Conservation (phyloP, 2,113 vertebrate genomes). For the Trochalopteron elliotii region DNA sequence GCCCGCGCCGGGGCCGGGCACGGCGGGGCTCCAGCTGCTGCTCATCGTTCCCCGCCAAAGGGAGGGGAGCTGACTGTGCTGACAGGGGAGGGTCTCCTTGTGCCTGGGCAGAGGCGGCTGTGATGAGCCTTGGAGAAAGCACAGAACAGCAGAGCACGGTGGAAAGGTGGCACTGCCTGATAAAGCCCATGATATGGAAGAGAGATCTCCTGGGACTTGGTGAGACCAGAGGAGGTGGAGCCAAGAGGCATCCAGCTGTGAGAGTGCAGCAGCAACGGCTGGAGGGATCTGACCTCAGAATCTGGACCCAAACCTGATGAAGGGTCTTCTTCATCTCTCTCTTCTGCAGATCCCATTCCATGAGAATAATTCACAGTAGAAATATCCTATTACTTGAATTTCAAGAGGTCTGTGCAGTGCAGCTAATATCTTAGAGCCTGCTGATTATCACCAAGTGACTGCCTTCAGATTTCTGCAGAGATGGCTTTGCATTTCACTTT, state of each 20-base stretch:
- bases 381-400: neutral
- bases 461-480: neutral
- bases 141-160: rapidly evolving
- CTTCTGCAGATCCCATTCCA: neutral
- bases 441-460: neutral
- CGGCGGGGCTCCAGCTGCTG: rapidly evolving
- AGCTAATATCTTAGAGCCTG: neutral
- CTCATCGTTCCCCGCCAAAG: rapidly evolving
- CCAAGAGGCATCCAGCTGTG: neutral
- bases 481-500: neutral
- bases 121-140: neutral
- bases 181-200: neutral
- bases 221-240: neutral
- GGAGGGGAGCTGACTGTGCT: rapidly evolving
- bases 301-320: neutral
- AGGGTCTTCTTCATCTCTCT: neutral
- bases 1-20: rapidly evolving
- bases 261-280: neutral
- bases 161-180: neutral
- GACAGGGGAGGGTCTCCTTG: neutral
- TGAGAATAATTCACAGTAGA: neutral
- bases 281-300: neutral
- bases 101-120: neutral
- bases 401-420: neutral
- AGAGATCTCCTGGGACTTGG: too few species aligned